Percentiles rank a stretch among this genome's conserved stretches.
Evolutionary conservation across 2,888 invertebrate species (phyloP).

Genomic region (Leucoma salicis): DNA sequence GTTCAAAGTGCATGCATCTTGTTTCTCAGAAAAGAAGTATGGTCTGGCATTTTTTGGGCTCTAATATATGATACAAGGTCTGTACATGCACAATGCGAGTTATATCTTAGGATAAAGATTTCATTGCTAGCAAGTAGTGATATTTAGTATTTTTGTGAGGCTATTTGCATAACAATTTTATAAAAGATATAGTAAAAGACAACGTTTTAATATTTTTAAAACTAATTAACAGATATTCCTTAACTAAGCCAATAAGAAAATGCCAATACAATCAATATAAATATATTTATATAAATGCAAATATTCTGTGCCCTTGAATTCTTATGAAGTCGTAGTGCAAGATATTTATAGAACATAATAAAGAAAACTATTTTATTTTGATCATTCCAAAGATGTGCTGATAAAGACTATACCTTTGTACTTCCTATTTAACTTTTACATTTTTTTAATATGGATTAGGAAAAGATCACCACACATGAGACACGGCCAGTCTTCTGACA

Average conservation of each 20-base stretch:
- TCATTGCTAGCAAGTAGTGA: constrained; percentile 42
- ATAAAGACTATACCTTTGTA: constrained; percentile 52
- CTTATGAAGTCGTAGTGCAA: constrained; percentile 28
- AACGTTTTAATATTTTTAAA: constrained; percentile 39
- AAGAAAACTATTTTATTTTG: constrained; percentile 40
- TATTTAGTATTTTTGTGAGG: constrained; percentile 62
- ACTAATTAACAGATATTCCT: constrained; percentile 42
- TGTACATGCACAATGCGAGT: constrained; percentile 2
- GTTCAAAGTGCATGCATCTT: too few species aligned
- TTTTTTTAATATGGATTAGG: too few species aligned
- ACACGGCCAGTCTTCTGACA: too few species aligned
- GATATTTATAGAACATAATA: constrained; percentile 19
- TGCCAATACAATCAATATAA: constrained; percentile 51
- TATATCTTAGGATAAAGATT: constrained; percentile 18
- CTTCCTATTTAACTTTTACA: too few species aligned
- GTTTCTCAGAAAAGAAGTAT: too few species aligned
- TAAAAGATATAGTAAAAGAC: constrained; percentile 51
- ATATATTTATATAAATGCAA: constrained; percentile 23
- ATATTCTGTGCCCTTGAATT: constrained; percentile 30
- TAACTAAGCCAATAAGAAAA: constrained; percentile 51
- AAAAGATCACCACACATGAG: too few species aligned
- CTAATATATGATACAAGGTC: background rate
- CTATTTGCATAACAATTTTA: constrained; percentile 55
- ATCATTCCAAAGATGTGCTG: constrained; percentile 74
- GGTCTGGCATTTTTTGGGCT: too few species aligned